Base-by-base conservation (phyloP, 2,113 vertebrate genomes). In the Copsychus sechellarum region DNA sequence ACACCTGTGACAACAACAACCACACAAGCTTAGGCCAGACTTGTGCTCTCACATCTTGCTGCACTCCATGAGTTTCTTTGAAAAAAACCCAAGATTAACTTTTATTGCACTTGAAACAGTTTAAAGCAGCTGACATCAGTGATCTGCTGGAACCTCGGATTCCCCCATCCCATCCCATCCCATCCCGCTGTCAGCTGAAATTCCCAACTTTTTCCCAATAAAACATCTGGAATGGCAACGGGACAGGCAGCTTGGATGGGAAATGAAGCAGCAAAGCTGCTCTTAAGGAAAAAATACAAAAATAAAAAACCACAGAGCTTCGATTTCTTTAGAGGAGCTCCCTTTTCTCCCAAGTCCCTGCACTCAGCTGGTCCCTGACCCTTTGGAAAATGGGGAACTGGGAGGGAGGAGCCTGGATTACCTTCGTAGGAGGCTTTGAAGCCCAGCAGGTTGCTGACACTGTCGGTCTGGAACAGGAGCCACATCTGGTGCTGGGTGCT, bases 401-500 rank as follows among this genome's bases (percentile, higher is more conserved):
- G 24, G 57, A 28, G 34, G 17, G 11, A 45, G 10, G 33, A 4
- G 34, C 60, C 14, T 28, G 38, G 36, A 25, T 96, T 98, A 99
- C 99, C 99, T 99, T 99, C 98, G 1, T 98, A 99, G 5, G 98
- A 98, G 36, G 99, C 99, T 96, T 99, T 99, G 98, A 99, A 99
- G 86, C 99, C 99, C 87, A 99, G 95, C 47, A 99, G 98, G 87
- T 99, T 99, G 78, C 98, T 99, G 60, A 99, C 99, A 79, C 99
- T 98, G 53, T 99, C 99, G 0, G 99, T 99, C 98, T 99, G 99
- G 97, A 99, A 99, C 89, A 99, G 99, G 42, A 99, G 99, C 99
- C 99, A 99, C 99, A 99, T 99, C 97, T 99, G 99, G 94, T 99
- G 99, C 95, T 99, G 98, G 58, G 99, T 99, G 98, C 99, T 99